Evolutionary conservation across 2,797 vertebrate species (phyloP).

Genomic region (Tenualosa ilisha): DNA sequence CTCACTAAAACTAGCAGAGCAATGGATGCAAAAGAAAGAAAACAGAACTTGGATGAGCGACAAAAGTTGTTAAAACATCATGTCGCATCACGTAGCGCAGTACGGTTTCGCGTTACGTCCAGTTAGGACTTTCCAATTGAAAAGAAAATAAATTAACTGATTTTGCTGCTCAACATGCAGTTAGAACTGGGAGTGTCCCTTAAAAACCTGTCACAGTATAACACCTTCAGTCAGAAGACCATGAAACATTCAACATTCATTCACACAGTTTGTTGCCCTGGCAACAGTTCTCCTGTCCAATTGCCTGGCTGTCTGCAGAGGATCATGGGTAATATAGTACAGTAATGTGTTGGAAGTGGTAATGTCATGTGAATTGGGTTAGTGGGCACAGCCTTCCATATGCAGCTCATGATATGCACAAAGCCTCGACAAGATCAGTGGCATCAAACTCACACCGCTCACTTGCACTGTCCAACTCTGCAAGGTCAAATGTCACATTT

Average conservation of each 20-base stretch:
- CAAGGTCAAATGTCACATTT: background rate
- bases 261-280: background rate
- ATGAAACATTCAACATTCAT: background rate
- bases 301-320: background rate
- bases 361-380: constrained; percentile 24
- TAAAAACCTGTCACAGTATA: background rate
- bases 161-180: too few species aligned
- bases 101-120: too few species aligned
- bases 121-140: too few species aligned
- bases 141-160: too few species aligned
- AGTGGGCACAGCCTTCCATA: constrained; percentile 42
- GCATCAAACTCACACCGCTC: constrained; percentile 26
- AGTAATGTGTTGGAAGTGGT: background rate
- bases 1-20: too few species aligned
- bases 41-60: too few species aligned
- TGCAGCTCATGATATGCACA: constrained; percentile 45
- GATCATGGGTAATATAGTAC: background rate
- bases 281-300: background rate
- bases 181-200: too few species aligned
- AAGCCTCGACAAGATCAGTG: constrained; percentile 44
- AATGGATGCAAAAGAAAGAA: too few species aligned
- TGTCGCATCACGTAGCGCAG: too few species aligned
- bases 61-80: too few species aligned
- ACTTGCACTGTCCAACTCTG: background rate
- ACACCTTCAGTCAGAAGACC: background rate